phyloP scores from a whole-genome alignment of 2,888 invertebrate genomes.

The Coenonympha arcania region DNA sequence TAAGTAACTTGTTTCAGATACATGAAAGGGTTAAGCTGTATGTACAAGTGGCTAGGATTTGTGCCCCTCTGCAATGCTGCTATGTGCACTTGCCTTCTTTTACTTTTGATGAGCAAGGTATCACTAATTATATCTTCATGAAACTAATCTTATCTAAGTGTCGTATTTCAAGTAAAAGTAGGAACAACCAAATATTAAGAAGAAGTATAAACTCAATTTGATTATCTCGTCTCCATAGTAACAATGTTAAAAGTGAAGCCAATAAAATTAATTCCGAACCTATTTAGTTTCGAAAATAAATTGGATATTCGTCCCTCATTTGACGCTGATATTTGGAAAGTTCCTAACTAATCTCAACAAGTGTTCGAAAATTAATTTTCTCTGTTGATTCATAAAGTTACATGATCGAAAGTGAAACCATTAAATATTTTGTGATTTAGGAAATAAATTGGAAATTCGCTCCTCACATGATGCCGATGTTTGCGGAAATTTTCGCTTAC shows the following conservation, averaged over 20 bases:
- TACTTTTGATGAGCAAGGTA: slow-evolving; percentile 49
- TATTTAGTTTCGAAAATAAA: not conserved
- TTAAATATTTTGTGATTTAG: slow-evolving; percentile 32
- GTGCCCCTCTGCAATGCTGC: slow-evolving; percentile 41
- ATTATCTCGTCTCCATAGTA: not conserved
- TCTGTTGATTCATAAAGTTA: not conserved
- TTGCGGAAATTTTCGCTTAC: slow-evolving; percentile 45
- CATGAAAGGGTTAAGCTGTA: slow-evolving; percentile 35
- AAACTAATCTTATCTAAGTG: no score
- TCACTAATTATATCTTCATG: no score
- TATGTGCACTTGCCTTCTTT: slow-evolving; percentile 38
- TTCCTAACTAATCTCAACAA: not conserved
- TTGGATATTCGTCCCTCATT: not conserved
- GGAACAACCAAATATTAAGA: no score
- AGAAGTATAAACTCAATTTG: not conserved
- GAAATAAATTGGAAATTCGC: slow-evolving; percentile 44
- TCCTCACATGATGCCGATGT: slow-evolving; percentile 41
- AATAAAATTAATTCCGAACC: not conserved
- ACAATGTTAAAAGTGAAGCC: not conserved
- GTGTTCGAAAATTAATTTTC: not conserved
- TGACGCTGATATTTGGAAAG: not conserved
- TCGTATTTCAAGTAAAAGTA: not conserved
- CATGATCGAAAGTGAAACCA: not conserved
- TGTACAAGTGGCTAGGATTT: slow-evolving; percentile 49
- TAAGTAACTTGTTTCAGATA: slow-evolving; percentile 38